These are phyloP conservation scores for Nemotelus nigrinus DNA, from an alignment of 2,888 invertebrate species.

Conservation along the genomic window DNA sequence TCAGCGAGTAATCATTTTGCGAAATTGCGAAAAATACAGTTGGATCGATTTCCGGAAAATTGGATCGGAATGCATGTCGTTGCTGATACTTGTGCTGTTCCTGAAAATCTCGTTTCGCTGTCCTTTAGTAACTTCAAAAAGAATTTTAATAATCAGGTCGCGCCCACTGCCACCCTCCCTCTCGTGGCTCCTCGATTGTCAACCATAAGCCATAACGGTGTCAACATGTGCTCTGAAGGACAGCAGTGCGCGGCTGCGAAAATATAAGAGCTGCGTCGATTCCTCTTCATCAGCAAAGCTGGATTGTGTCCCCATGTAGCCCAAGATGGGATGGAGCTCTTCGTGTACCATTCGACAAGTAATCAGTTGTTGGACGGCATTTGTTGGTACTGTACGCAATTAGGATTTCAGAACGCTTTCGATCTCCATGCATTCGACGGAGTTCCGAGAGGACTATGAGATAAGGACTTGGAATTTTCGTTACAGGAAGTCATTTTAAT, in stretches of 20 bases:
- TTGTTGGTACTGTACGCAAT: constrained; percentile 20
- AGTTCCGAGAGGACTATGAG: not conserved
- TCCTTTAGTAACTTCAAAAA: not conserved
- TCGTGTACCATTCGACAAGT: not conserved
- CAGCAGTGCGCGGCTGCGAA: constrained; percentile 21
- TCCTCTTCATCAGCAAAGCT: constrained; percentile 13
- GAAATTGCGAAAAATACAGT: constrained; percentile 4
- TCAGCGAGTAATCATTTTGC: not conserved
- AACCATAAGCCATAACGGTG: not conserved
- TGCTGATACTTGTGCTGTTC: not conserved
- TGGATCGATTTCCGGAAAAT: not conserved
- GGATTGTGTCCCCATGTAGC: constrained; percentile 16
- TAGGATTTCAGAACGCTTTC: not conserved
- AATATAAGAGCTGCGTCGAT: constrained; percentile 17
- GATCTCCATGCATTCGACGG: not conserved
- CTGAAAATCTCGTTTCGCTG: not conserved
- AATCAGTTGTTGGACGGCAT: constrained; percentile 30
- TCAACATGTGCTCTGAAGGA: constrained; percentile 33
- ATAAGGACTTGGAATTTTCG: constrained; percentile 7
- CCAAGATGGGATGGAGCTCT: not conserved
- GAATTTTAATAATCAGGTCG: no score
- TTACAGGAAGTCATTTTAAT: not conserved
- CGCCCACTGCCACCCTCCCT: no score
- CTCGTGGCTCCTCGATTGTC: no score
- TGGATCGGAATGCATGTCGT: constrained; percentile 15